These are phyloP conservation scores for Oscarella lobularis DNA, from an alignment of 37 sponge, comb jelly and placozoan species.

Conservation along the genomic window DNA sequence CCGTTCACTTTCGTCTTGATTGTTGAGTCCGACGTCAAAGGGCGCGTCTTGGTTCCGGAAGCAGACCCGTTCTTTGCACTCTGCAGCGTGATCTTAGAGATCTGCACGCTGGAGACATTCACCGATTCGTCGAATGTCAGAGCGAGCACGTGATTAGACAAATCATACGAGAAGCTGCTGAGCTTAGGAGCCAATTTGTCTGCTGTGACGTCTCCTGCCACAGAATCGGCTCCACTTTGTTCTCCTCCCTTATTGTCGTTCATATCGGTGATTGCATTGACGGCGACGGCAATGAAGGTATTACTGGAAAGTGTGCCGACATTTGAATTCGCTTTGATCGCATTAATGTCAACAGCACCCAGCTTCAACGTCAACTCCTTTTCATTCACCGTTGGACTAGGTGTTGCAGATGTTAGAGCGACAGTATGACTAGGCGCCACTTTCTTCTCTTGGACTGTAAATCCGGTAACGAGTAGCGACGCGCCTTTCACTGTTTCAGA, in stretches of 20 bases:
- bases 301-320: constrained; percentile 21
- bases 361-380: constrained; percentile 13
- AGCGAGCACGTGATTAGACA: constrained; percentile 15
- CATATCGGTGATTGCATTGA: constrained; percentile 39
- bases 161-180: constrained; percentile 29
- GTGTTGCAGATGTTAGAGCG: constrained; percentile 22
- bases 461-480: not conserved
- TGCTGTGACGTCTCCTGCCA: constrained; percentile 17
- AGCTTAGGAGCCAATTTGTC: constrained; percentile 54
- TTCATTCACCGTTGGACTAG: constrained; percentile 9
- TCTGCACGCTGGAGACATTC: constrained; percentile 17
- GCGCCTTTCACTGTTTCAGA: constrained; percentile 10
- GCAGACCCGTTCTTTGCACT: constrained; percentile 4
- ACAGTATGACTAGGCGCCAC: not conserved
- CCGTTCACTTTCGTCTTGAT: not conserved
- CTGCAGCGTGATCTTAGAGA: constrained; percentile 38
- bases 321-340: constrained; percentile 16
- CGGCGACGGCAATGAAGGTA: constrained; percentile 44
- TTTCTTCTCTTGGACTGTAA: not conserved
- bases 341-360: constrained; percentile 32
- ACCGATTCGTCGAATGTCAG: constrained; percentile 67
- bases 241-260: constrained; percentile 27
- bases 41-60: not conserved
- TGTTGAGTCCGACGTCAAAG: not conserved
- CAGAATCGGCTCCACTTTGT: not conserved